Conservation (phyloP, 2,888 invertebrate species). For the Erebia palarica region DNA sequence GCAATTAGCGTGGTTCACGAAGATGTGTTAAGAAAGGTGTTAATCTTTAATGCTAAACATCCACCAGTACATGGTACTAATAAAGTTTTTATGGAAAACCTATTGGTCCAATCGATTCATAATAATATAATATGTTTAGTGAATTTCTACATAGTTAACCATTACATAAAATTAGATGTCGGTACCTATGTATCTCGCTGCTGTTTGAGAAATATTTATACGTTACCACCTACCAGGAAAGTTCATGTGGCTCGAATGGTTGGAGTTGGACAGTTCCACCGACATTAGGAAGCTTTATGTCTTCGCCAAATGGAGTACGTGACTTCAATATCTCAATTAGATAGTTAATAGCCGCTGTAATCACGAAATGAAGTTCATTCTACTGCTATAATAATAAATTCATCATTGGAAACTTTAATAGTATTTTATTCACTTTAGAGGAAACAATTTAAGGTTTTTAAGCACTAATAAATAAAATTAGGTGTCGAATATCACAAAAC, state of each 20-base stretch:
- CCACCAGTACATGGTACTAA: no score
- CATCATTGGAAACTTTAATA: background rate
- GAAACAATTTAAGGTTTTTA: background rate
- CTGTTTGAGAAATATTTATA: constrained; percentile 34
- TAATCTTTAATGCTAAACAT: no score
- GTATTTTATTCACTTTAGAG: background rate
- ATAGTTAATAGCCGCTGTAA: constrained; percentile 48
- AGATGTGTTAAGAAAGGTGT: no score
- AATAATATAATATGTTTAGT: no score
- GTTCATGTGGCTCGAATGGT: constrained; percentile 57
- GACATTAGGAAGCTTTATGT: constrained; percentile 72
- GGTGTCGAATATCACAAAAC: background rate
- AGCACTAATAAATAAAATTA: no score
- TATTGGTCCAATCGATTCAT: no score
- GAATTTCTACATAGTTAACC: no score
- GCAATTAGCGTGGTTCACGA: no score
- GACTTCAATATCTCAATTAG: constrained; percentile 62
- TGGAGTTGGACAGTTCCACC: constrained; percentile 69
- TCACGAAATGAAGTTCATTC: constrained; percentile 35
- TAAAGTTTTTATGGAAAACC: no score
- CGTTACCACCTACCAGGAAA: constrained; percentile 32
- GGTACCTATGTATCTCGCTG: constrained; percentile 24
- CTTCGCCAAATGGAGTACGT: constrained; percentile 66
- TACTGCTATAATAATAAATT: background rate
- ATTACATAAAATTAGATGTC: no score